Base-by-base conservation (phyloP, 2,888 invertebrate species). In the Ptilodon capucinus region DNA sequence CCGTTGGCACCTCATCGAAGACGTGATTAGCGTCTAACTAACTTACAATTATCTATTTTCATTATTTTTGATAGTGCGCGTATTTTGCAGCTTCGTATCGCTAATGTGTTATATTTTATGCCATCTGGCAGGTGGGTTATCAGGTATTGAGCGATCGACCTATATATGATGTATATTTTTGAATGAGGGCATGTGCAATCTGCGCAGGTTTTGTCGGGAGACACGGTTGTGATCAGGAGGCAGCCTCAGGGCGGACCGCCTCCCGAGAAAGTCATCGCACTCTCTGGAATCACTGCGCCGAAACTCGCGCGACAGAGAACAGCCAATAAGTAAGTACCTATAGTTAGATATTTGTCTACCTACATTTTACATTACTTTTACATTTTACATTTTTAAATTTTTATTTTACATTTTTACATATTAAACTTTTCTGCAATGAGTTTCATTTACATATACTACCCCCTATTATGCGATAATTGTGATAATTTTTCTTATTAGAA, bases 201-300 rank as follows among this genome's bases (percentile, higher is more conserved):
- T 50, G 64, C 63, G 35, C 68, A 99, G 99, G 95, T 99, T 57
- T 92, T 97, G 55, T 99, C 99, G 52, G 99, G 99, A 48, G 99
- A 99, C 90, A 96, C 98, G 48, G 93, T 99, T 51, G 95, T 98
- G 41, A 96, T 99, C 68, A 93, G 98, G 75, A 97, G 95, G 55
- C 93, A 94, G 58, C 95, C 96, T 0, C 94, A 94, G 76, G 97
- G 97, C 14, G 97, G 97, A 30, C 98, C 99, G 35, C 96, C 96
- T 42, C 97, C 96, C 54, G 99, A 99, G 88, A 96, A 96, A 86
- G 96, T 96, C 61, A 93, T 99, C 44, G 95, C 95, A 57, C 94
- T 99, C 63, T 97, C 98, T 25, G 97, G 97, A 79, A 94, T 99
- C 63, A 94, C 94, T 56, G 99, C 99, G 45, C 99, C 99, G 14